Base-by-base conservation (phyloP, 2,888 invertebrate genomes). In the Eristalis pertinax region DNA sequence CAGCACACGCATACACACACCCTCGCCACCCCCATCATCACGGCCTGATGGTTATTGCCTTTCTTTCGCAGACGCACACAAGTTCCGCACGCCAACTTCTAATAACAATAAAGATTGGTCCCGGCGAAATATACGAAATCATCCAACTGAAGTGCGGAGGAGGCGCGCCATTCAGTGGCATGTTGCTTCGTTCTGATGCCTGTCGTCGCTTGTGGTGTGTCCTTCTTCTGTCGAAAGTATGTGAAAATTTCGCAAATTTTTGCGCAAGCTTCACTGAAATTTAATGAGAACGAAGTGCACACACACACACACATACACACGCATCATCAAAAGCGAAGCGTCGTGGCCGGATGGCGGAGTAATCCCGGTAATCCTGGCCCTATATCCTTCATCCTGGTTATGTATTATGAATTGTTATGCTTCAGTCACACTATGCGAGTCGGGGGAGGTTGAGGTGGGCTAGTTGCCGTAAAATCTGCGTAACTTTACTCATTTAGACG, bases 41-140 rank as follows among this genome's bases (percentile, higher is more conserved):
- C 11, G 11, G 60, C 60, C 60, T 60, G 35, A 50, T 65, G 74
- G 68, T 79, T 75, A 79, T 80, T 60, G 74, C 70, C 43, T 60
- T 32, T 69, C 64, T 74, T 84, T 78, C 58, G 69, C 63, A 74
- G 74, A 32, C 32, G 10, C 56, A 26, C 58, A 50, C 58, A 29
- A 41, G 29, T 19, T 70, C 63, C 35, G 76, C 84, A 85, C 76
- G 84, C 84, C 60, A 81, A 68, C 63, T 70, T 63, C 72, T 76
- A 85, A 85, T 85, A 85, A 85, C 73, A 76, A 81, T 81, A 85
- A 81, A 85, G 64, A 58, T 78, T 35, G 70, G 24, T 70, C 78
- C 62, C 62, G 68, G 65, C 38, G 38, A 65, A 58, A 7, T 50
- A 19, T 26, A 60, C n/a, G 10, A 24, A 74, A 38, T 75, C 63